phyloP scores from a whole-genome alignment of 1,140 invertebrate species.

The Archivesica marissinica region DNA sequence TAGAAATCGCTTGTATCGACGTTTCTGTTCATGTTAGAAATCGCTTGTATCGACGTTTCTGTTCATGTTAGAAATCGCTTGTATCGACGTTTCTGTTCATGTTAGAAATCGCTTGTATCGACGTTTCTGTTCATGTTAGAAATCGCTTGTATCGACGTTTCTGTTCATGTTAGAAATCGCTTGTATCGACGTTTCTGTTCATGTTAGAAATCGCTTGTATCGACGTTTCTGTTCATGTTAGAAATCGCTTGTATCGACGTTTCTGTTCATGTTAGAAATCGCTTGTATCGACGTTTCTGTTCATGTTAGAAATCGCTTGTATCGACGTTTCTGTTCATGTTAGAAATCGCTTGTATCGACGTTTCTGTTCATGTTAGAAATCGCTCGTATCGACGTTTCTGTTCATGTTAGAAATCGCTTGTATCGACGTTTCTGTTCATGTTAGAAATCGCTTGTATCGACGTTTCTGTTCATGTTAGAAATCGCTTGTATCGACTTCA shows the following conservation, averaged over 20 bases:
- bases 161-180: not conserved
- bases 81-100: not conserved
- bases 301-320: not conserved
- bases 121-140: not conserved
- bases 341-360: conserved; percentile 6
- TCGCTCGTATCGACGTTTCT: conserved; percentile 5
- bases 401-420: not conserved
- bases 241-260: conserved; percentile 1
- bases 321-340: not conserved
- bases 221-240: not conserved
- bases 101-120: not conserved
- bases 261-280: not conserved
- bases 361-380: not conserved
- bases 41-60: conserved; percentile 8
- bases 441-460: not conserved
- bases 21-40: not conserved
- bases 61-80: not conserved
- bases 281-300: conserved; percentile 16
- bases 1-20: conserved; percentile 6
- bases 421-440: not conserved
- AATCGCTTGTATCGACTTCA: conserved; percentile 14
- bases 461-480: not conserved
- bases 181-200: conserved; percentile 1
- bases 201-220: not conserved
- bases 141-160: conserved; percentile 1